Evolutionary conservation across 2,888 invertebrate genomes (phyloP), one percentile per base, ranked within the genome.

Genomic region (Beris morrisii): DNA sequence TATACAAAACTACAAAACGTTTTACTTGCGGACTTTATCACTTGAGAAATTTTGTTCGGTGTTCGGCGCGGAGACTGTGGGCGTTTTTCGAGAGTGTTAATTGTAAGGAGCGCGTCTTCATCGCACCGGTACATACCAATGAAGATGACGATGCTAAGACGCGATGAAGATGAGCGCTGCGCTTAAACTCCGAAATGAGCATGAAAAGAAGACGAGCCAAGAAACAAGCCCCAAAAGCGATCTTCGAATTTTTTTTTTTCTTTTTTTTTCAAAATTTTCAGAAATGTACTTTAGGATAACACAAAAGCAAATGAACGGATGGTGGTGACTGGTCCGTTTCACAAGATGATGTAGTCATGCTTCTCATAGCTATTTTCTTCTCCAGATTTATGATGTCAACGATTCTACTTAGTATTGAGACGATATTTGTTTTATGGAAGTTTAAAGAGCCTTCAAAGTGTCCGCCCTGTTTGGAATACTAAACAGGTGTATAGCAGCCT

Each of bases 361-460:
- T 9, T 43, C 56, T 56, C 13, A 5, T 38, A 56, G 56, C 43
- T 43, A 56, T 56, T 56, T 56, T 56, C 56, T 56, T 56, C 56
- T 56, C 43, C 56, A 56, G 56, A 56, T 56, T 56, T 56, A 56
- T 56, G 56, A 56, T 56, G 56, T 56, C 56, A 56, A 56, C 56
- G 43, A 56, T 15, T 56, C 56, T 56, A 56, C 44, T 56, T 56
- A 56, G 56, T 56, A 43, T 43, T 43, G 56, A 56, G 56, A 30
- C 56, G 56, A 56, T 56, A 56, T 56, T 56, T 56, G 43, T 43
- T 30, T 43, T 32, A 56, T 56, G 56, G 43, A 56, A 43, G 56
- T 56, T 56, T 56, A 56, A 56, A 56, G 56, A 56, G 56, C 56
- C 56, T 56, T 56, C 56, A 56, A 56, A 56, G 56, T 56, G 56